Conservation (phyloP, 2,797 vertebrate species). For the Carduelis carduelis region DNA sequence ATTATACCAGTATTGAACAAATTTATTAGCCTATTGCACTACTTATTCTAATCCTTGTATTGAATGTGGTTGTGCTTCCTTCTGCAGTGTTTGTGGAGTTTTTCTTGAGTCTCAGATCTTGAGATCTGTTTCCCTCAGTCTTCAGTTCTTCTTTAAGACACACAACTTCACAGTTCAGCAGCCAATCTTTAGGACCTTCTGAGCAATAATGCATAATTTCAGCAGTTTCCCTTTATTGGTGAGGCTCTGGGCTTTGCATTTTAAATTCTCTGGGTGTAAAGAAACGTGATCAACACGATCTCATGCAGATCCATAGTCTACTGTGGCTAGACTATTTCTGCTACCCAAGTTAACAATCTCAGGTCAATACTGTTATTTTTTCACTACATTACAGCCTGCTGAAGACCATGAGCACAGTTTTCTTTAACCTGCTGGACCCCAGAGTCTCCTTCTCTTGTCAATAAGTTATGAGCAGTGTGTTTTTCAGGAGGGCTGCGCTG, state of each 20-base stretch:
- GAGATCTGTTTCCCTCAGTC: neutral
- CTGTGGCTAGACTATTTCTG: neutral
- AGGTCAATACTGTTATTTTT: slow-evolving; percentile 12
- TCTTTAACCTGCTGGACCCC: neutral
- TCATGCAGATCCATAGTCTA: neutral
- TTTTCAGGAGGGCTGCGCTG: neutral
- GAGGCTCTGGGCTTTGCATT: neutral
- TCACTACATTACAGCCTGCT: neutral
- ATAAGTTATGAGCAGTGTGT: neutral
- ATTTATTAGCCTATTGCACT: neutral
- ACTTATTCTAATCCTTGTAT: neutral
- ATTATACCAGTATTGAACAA: neutral
- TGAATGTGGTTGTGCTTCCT: neutral
- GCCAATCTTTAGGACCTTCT: neutral
- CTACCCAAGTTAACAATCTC: neutral
- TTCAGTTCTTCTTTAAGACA: neutral
- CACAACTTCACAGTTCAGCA: neutral
- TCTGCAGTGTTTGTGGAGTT: neutral
- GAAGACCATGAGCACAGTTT: neutral
- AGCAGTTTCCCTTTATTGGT: neutral
- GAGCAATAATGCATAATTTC: neutral
- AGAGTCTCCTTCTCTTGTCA: neutral
- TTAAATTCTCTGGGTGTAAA: neutral
- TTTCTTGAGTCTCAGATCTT: neutral
- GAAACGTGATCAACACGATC: neutral